Evolutionary conservation across 30 jellyfish, hydroid and myxozoan species (phyloP).

Genomic region (Hydractinia symbiolongicarpus): DNA sequence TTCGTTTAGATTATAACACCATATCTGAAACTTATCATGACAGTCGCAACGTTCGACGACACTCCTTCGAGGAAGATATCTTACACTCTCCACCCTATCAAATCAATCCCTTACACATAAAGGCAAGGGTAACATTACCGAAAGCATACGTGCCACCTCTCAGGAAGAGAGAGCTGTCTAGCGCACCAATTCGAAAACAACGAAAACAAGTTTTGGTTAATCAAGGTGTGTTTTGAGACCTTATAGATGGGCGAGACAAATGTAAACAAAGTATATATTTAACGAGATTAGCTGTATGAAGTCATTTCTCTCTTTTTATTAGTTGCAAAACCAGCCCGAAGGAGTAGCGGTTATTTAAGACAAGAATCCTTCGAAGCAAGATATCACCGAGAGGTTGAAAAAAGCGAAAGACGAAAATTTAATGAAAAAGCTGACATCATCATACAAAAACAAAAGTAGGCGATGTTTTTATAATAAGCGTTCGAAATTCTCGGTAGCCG

Average conservation of each 20-base stretch:
- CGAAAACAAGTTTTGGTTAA: no score
- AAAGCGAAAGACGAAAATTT: slow-evolving; percentile 35
- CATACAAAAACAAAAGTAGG: slow-evolving; percentile 71
- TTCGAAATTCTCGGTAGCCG: no score
- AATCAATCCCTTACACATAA: not conserved
- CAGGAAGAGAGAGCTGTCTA: not conserved
- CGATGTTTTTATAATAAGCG: not conserved
- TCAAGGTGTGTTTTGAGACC: no score
- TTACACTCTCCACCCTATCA: slow-evolving; percentile 4
- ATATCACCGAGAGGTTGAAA: slow-evolving; percentile 59
- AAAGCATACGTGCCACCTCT: not conserved
- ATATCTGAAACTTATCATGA: no score
- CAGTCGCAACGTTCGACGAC: not conserved
- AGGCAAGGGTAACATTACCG: not conserved
- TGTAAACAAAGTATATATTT: no score
- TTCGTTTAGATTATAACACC: no score
- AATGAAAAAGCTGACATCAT: slow-evolving; percentile 48
- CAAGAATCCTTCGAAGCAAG: slow-evolving; percentile 51
- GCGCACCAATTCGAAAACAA: slow-evolving; percentile 6
- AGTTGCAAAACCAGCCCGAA: no score
- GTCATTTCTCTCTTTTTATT: no score
- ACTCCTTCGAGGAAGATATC: not conserved
- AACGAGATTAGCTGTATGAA: no score
- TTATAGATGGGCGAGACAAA: no score
- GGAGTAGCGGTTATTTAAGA: slow-evolving; percentile 35